Conservation (phyloP, 2,888 invertebrate species). For the Penaeus monodon region DNA sequence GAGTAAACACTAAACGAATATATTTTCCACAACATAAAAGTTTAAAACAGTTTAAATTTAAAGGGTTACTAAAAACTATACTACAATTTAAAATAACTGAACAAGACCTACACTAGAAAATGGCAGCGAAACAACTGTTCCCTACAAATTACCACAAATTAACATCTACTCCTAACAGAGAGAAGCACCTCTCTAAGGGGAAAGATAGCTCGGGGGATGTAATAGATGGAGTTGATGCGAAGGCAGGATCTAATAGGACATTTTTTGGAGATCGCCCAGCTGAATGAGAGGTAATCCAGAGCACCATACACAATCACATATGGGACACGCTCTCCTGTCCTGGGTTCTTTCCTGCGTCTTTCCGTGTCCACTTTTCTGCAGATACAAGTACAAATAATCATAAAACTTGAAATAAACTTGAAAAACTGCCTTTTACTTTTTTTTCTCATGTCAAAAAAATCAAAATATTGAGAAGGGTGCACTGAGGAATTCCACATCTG, state of each 20-base stretch:
- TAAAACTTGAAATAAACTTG: background rate
- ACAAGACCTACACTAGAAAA: too few species aligned
- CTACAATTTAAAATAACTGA: too few species aligned
- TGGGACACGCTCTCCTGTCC: slow-evolving; percentile 87
- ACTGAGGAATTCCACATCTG: background rate
- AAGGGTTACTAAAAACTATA: too few species aligned
- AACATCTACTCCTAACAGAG: slow-evolving; percentile 86
- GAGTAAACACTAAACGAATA: too few species aligned
- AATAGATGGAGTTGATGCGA: slow-evolving; percentile 88
- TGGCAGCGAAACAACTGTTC: too few species aligned
- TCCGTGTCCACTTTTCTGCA: slow-evolving; percentile 68
- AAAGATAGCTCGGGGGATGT: slow-evolving; percentile 89
- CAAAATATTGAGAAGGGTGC: too few species aligned
- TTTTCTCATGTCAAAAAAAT: background rate
- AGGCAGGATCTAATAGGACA: slow-evolving; percentile 79
- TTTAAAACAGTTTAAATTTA: too few species aligned
- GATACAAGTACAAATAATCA: too few species aligned
- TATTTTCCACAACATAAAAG: too few species aligned
- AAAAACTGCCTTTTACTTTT: background rate
- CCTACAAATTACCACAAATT: slow-evolving; percentile 79
- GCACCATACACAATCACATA: slow-evolving; percentile 91
- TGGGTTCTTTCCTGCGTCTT: slow-evolving; percentile 86
- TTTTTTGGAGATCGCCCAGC: slow-evolving; percentile 83
- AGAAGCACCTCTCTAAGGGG: slow-evolving; percentile 91
- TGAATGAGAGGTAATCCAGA: slow-evolving; percentile 85